A percentile compares a stretch with the other conserved stretches of the same genome.
phyloP scores from a whole-genome alignment of 2,888 invertebrate genomes.

The Temnothorax ravouxi region DNA sequence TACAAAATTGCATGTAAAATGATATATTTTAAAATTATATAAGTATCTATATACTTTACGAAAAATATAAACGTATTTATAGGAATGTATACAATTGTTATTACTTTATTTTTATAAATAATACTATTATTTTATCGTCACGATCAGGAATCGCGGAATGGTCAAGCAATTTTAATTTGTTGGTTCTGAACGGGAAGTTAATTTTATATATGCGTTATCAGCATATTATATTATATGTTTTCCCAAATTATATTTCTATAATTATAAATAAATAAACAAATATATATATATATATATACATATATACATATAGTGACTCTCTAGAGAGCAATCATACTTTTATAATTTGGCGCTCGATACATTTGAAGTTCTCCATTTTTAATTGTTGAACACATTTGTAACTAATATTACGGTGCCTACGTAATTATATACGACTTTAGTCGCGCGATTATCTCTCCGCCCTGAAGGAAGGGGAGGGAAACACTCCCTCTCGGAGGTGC shows the following conservation, averaged over 20 bases:
- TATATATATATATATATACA: background rate
- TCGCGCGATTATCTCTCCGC: constrained; percentile 17
- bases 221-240: background rate
- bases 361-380: constrained; percentile 25
- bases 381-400: constrained; percentile 33
- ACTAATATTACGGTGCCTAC: constrained; percentile 46
- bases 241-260: constrained; percentile 29
- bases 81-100: constrained; percentile 33
- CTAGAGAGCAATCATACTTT: constrained; percentile 24
- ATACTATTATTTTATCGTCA: constrained; percentile 15
- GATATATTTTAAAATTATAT: constrained; percentile 30
- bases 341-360: constrained; percentile 42
- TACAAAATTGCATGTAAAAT: constrained; percentile 21
- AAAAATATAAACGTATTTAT: constrained; percentile 6
- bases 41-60: background rate
- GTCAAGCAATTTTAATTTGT: constrained; percentile 15
- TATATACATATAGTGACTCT: background rate
- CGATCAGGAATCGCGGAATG: background rate
- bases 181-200: background rate
- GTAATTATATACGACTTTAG: constrained; percentile 41
- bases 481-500: background rate
- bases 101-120: constrained; percentile 41
- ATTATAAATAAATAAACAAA: background rate
- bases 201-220: constrained; percentile 1
- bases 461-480: background rate